Percentiles rank a stretch among this genome's conserved stretches.
phyloP scores from a whole-genome alignment of 1,140 invertebrate species.

The Eurosta solidaginis region DNA sequence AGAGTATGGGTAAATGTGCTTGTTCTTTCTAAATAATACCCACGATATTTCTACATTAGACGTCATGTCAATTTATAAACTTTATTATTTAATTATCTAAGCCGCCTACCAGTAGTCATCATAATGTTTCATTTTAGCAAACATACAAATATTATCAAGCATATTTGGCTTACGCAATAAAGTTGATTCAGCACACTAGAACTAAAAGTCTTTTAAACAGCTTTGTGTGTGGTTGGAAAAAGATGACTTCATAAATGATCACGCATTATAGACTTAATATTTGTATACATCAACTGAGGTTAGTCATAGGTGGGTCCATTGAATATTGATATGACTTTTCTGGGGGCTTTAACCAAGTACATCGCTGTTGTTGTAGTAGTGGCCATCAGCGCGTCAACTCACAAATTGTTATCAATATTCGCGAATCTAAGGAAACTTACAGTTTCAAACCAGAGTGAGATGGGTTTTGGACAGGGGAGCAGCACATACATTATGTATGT shows the following conservation, averaged over 20 bases:
- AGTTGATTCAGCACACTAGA: background rate
- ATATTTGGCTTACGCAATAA: conserved; percentile 24
- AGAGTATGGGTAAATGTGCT: background rate
- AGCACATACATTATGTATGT: too few species aligned
- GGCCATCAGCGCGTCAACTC: too few species aligned
- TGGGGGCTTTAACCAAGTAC: too few species aligned
- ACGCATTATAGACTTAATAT: background rate
- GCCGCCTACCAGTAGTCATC: background rate
- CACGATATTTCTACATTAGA: background rate
- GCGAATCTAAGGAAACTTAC: too few species aligned
- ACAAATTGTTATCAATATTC: too few species aligned
- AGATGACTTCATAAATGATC: conserved; percentile 18
- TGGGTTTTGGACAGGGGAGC: too few species aligned
- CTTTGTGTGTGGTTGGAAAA: background rate
- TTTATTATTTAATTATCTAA: background rate
- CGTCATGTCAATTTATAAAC: background rate
- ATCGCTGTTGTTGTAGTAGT: too few species aligned
- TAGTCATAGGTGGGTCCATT: too few species aligned
- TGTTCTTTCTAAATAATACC: background rate
- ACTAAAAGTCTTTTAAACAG: too few species aligned
- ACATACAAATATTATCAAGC: background rate
- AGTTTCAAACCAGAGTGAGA: too few species aligned
- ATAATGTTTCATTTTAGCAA: background rate
- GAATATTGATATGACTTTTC: too few species aligned
- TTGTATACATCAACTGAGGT: too few species aligned